These are phyloP conservation scores for Archaeoteleia sp. DNA, from an alignment of 2,888 invertebrate genomes.

Conservation along the genomic window DNA sequence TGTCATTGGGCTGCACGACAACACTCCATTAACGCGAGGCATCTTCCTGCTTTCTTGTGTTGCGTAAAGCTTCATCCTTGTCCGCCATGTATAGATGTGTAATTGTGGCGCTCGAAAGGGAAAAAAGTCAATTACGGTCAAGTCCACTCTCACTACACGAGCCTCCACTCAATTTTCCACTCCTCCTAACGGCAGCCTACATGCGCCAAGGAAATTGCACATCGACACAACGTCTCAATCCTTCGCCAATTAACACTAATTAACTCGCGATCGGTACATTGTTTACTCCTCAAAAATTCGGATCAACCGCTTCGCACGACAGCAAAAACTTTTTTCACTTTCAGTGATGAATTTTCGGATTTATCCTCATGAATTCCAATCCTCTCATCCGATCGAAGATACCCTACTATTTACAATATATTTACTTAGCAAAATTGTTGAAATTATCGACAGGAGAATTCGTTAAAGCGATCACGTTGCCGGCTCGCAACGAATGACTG, in stretches of 20 bases:
- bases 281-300: no score
- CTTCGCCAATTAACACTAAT: slow-evolving; percentile 8
- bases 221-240: slow-evolving; percentile 16
- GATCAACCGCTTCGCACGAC: no score
- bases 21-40: slow-evolving; percentile 12
- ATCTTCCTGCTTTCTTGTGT: slow-evolving; percentile 47
- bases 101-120: slow-evolving; percentile 13
- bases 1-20: background rate
- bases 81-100: background rate
- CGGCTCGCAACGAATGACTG: background rate
- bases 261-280: no score
- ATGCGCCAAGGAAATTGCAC: background rate
- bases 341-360: no score
- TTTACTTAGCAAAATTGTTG: no score
- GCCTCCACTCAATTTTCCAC: slow-evolving; percentile 17
- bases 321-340: no score
- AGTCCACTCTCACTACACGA: slow-evolving; percentile 31
- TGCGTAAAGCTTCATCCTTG: slow-evolving; percentile 35
- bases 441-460: no score
- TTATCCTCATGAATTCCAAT: no score
- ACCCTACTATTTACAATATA: no score
- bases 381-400: no score
- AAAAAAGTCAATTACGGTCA: slow-evolving; percentile 16
- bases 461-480: slow-evolving; percentile 9
- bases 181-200: background rate